Evolutionary conservation across 2,888 invertebrate genomes (phyloP).

Genomic region (Chymomyza procnemis): DNA sequence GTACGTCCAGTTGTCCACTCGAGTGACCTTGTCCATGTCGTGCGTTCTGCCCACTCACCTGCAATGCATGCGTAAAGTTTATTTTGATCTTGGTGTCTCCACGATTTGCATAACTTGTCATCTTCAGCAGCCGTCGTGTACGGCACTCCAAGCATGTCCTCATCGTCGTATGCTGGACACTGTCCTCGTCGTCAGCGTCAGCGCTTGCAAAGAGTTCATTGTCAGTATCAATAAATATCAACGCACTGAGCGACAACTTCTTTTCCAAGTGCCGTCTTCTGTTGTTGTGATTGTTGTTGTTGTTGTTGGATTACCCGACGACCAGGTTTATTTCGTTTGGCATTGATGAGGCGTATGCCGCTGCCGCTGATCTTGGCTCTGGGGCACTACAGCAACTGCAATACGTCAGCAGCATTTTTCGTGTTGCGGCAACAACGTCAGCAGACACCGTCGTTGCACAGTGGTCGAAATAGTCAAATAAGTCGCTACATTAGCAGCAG

Average conservation of each 20-base stretch:
- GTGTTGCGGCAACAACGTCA: background rate
- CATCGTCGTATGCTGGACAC: background rate
- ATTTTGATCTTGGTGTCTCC: slow-evolving; percentile 71
- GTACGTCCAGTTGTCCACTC: background rate
- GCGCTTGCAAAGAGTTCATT: slow-evolving; percentile 54
- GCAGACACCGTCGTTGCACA: background rate
- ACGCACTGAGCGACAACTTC: slow-evolving; percentile 65
- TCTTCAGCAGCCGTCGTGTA: slow-evolving; percentile 39
- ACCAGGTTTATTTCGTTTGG: slow-evolving; percentile 65
- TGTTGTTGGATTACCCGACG: slow-evolving; percentile 14
- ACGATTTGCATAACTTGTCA: slow-evolving; percentile 72
- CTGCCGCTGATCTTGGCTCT: background rate
- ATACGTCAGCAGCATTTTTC: slow-evolving; percentile 49
- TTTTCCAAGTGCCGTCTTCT: slow-evolving; percentile 32
- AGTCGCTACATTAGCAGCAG: too few species aligned
- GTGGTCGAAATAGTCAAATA: background rate
- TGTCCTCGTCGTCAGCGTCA: background rate
- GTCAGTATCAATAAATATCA: slow-evolving; percentile 73
- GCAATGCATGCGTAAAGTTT: slow-evolving; percentile 59
- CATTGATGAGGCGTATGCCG: slow-evolving; percentile 69
- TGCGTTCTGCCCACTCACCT: slow-evolving; percentile 61
- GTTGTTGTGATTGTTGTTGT: background rate
- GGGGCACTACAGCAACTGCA: slow-evolving; percentile 29
- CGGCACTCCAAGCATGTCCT: background rate
- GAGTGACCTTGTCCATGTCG: slow-evolving; percentile 48